These are phyloP conservation scores for Congeria kusceri DNA, from an alignment of 2,888 invertebrate genomes.

Conservation along the genomic window DNA sequence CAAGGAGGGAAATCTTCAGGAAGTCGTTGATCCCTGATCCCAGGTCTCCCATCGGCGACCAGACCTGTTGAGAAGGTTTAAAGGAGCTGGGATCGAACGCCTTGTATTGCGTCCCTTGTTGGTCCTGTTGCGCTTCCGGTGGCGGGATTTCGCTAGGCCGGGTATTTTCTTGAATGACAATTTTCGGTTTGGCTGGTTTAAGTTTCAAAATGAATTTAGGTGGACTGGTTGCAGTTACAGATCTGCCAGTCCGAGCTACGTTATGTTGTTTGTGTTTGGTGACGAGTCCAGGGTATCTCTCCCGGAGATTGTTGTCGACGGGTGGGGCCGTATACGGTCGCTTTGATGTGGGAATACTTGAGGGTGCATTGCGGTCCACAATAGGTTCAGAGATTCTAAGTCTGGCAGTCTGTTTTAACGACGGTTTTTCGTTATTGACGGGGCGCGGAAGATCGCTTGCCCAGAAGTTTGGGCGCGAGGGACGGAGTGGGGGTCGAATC, in stretches of 20 bases:
- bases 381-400: neutral
- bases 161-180: neutral
- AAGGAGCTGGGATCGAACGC: constrained; percentile 5
- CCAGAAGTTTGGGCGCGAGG: neutral
- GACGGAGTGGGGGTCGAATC: neutral
- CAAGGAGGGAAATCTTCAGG: constrained; percentile 38
- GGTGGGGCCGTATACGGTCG: neutral
- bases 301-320: neutral
- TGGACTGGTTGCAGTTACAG: no score
- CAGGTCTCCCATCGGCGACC: constrained; percentile 49
- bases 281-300: neutral
- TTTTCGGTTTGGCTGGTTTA: neutral
- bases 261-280: neutral
- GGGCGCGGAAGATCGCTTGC: neutral
- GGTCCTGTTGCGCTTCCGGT: neutral
- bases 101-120: neutral
- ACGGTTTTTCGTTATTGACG: neutral
- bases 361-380: neutral
- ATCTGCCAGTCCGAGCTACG: neutral
- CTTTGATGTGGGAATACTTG: neutral
- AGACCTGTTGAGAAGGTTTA: constrained; percentile 37
- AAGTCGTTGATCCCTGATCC: constrained; percentile 49
- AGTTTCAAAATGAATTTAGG: no score
- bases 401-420: neutral
- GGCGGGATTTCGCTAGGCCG: constrained; percentile 8